These are phyloP conservation scores for Nymphalis c-album DNA, from an alignment of 2,888 invertebrate species.

Conservation along the genomic window DNA sequence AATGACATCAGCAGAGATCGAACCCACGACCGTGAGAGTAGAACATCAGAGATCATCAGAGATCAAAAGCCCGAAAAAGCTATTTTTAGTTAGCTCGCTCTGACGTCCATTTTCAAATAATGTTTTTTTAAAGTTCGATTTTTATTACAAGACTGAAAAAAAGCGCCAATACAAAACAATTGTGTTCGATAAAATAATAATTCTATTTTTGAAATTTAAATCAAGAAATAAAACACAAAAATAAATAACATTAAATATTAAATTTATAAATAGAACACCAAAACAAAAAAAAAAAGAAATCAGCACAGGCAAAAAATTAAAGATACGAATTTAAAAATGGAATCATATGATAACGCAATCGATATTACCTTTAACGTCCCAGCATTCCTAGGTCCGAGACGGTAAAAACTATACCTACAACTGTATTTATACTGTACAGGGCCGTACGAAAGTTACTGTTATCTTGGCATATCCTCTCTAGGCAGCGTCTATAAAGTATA, in stretches of 20 bases:
- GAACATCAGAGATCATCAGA: no score
- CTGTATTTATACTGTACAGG: slow-evolving; percentile 68
- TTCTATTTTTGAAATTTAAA: no score
- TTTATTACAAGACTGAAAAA: background rate
- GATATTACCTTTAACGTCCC: slow-evolving; percentile 6
- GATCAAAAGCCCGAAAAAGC: background rate
- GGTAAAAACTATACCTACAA: slow-evolving; percentile 58
- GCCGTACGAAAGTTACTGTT: slow-evolving; percentile 82
- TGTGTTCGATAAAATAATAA: no score
- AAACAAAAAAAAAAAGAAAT: background rate
- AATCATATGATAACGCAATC: slow-evolving; percentile 3
- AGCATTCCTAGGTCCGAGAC: slow-evolving; percentile 54
- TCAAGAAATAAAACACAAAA: background rate
- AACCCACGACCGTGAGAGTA: background rate
- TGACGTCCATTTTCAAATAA: background rate
- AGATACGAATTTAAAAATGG: slow-evolving; percentile 16
- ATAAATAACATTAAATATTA: background rate
- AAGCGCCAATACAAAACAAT: no score
- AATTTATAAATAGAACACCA: background rate
- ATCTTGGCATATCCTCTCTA: slow-evolving; percentile 83
- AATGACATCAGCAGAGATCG: background rate
- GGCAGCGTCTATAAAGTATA: slow-evolving; percentile 74
- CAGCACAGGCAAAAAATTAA: background rate
- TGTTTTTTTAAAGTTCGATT: background rate
- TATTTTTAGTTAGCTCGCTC: background rate